Conservation (phyloP, 2,888 invertebrate species). For the Lepidocyrtoides sp. region DNA sequence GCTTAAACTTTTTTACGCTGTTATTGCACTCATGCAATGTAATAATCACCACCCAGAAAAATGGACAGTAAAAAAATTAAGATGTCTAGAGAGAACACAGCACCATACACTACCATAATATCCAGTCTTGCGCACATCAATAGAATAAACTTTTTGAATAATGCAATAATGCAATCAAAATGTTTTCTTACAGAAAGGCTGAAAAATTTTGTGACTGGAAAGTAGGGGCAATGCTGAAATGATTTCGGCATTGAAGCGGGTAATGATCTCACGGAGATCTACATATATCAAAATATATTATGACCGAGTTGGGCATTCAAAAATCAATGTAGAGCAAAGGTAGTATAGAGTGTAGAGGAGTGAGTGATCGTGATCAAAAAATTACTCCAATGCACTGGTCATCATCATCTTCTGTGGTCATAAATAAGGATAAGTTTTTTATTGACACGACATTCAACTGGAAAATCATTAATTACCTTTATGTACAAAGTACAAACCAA, state of each 20-base stretch:
- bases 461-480: too few species aligned
- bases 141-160: not conserved
- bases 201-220: not conserved
- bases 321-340: not conserved
- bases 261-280: constrained; percentile 68
- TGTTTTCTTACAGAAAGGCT: not conserved
- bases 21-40: constrained; percentile 16
- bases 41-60: constrained; percentile 54
- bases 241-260: not conserved
- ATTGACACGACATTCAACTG: not conserved
- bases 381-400: too few species aligned
- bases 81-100: not conserved
- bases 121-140: not conserved
- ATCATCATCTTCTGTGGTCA: not conserved
- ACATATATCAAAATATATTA: constrained; percentile 30
- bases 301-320: not conserved
- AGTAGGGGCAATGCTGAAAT: not conserved
- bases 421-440: not conserved
- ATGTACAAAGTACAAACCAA: too few species aligned
- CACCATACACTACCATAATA: not conserved
- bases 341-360: not conserved
- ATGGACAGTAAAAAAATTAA: not conserved
- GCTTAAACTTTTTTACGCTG: not conserved
- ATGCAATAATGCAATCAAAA: not conserved
- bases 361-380: not conserved